A percentile compares a stretch with the other conserved stretches of the same genome.
These are phyloP conservation scores for Pseudanteris insignis DNA, from an alignment of 2,888 invertebrate species.

Conservation along the genomic window DNA sequence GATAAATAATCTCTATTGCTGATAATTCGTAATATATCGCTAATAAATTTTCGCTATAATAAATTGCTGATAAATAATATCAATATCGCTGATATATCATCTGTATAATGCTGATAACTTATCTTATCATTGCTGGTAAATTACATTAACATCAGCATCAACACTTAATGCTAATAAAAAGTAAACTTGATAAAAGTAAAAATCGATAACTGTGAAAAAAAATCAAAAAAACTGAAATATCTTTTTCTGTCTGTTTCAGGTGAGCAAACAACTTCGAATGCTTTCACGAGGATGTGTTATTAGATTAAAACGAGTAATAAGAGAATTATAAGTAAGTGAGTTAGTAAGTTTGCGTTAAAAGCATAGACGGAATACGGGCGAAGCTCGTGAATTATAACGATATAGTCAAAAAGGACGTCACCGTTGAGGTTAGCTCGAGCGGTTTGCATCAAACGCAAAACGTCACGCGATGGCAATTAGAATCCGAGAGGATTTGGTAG, in stretches of 20 bases:
- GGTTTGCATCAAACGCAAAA: constrained; percentile 12
- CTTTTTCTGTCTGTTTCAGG: constrained; percentile 36
- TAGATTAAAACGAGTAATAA: constrained; percentile 10
- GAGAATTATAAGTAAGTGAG: constrained; percentile 6
- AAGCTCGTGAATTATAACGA: constrained; percentile 26
- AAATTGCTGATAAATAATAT: no score
- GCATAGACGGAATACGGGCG: constrained; percentile 1
- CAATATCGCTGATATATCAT: no score
- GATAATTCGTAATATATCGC: no score
- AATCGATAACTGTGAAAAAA: no score
- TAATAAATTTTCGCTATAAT: no score
- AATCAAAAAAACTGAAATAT: no score
- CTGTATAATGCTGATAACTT: no score
- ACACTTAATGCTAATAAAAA: no score
- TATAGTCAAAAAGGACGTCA: constrained; percentile 27
- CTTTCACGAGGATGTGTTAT: constrained; percentile 3
- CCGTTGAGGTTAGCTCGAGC: constrained; percentile 16
- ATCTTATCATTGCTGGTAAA: no score
- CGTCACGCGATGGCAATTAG: constrained; percentile 41
- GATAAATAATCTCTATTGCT: no score
- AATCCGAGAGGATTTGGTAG: constrained; percentile 40
- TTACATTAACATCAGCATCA: no score
- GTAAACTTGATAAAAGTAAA: no score
- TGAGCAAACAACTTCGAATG: constrained; percentile 16
- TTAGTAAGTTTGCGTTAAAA: constrained; percentile 13